A percentile compares a stretch with the other conserved stretches of the same genome.
Evolutionary conservation across 2,888 invertebrate genomes (phyloP).

Genomic region (Plagiodera versicolora): DNA sequence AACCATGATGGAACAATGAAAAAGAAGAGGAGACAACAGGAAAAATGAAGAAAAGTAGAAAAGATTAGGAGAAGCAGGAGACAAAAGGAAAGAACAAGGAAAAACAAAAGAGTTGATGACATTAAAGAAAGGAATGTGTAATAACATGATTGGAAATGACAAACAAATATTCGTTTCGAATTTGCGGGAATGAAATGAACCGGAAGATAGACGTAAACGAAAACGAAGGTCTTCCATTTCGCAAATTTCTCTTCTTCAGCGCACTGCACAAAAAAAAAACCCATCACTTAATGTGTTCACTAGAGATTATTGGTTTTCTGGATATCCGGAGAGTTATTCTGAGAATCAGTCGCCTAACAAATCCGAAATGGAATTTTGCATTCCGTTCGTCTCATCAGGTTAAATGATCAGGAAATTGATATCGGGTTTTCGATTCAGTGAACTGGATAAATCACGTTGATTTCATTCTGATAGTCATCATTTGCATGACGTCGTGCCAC

Average conservation of each 20-base stretch:
- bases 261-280: constrained; percentile 24
- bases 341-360: constrained; percentile 12
- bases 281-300: constrained; percentile 29
- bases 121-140: neutral
- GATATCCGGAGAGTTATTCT: constrained; percentile 20
- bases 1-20: too few species aligned
- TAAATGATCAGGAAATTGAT: constrained; percentile 48
- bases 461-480: constrained; percentile 44
- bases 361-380: constrained; percentile 45
- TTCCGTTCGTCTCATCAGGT: constrained; percentile 42
- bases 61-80: too few species aligned
- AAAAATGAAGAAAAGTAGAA: too few species aligned
- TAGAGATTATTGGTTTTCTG: constrained; percentile 29
- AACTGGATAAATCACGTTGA: constrained; percentile 48
- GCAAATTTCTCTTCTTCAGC: neutral
- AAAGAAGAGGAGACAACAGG: too few species aligned
- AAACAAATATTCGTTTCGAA: neutral
- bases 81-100: too few species aligned
- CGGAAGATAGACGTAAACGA: neutral
- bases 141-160: neutral
- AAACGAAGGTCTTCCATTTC: neutral
- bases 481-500: too few species aligned
- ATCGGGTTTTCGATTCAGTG: constrained; percentile 44
- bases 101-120: too few species aligned
- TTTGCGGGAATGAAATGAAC: neutral